Evolutionary conservation across 2,113 vertebrate genomes (phyloP), one percentile per base, ranked within the genome.

Genomic region (Axis porcinus): DNA sequence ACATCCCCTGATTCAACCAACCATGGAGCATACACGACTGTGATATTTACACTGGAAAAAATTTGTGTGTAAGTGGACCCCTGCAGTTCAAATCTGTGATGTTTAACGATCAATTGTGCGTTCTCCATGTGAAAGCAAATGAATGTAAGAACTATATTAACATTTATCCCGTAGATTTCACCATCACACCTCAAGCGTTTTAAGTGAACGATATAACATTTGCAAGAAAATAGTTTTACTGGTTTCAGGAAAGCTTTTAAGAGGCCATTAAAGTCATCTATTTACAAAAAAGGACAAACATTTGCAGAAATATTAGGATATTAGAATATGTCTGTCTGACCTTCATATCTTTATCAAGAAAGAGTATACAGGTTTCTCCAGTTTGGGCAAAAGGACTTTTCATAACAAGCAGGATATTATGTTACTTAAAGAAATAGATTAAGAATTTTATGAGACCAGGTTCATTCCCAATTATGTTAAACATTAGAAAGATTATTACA

Each of bases 401-500:
- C 58, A 2, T 33, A 82, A 25, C 28, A 28, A 86, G 58, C 47
- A 87, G 82, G 36, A 64, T 54, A 84, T 47, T 67, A 78, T 25
- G 70, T 64, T 88, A 95, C 52, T 83, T 96, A 88, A 91, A 89
- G 58, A 86, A 89, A 81, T 1, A 93, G 45, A 94, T 45, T 19
- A 84, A 64, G 78, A 60, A 89, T 33, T 58, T 88, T 67, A 52
- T 47, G 25, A 94, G 60, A 93, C n/a, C 47, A 85, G 45, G 28
- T 43, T 96, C 43, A 60, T 83, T 93, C 91, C 52, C n/a, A 86
- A 64, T 78, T 92, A 90, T 54, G 83, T 58, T 78, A 28, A 74
- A 70, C 67, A 95, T 67, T 25, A 92, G 54, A 94, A 96, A 89
- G 27, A 60, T 89, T 67, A 83, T 13, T 84, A 94, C 83, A 86